Evolutionary conservation across 2,888 invertebrate species (phyloP), one percentile per base, ranked within the genome.

Genomic region (Prionchulus punctatus): DNA sequence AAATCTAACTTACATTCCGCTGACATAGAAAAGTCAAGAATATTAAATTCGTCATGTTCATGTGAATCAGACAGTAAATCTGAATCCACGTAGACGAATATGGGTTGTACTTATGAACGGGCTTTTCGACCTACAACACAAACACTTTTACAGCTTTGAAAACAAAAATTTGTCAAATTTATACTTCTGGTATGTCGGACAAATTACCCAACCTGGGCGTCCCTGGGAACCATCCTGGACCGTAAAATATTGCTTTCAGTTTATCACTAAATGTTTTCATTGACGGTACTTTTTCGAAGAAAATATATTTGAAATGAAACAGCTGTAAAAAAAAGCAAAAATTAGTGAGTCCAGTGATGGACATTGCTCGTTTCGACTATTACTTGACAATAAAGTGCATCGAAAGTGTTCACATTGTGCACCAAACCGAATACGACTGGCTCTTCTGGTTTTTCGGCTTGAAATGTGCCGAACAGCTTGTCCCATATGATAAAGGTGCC

Each of bases 401-500:
- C 84, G 74, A 86, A 86, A 0, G 84, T 82, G 2, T 82, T 81
- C 60, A 85, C 80, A 7, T 21, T 49, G 69, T 82, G 82, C 1
- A 86, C 85, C 21, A 88, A 76, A 0, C 90, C 90, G 67, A 87
- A 90, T 28, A 86, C 79, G 30, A 88, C 84, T 12, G 67, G 67
- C 65, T 85, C 80, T 62, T 84, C 79, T 55, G 81, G 79, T 0
- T 78, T 75, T 71, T 87, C 87, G 1, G 81, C 79, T 60, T 79
- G 80, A 73, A 87, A 90, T 2, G 87, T 88, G 68, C 74, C 72
- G 66, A 77, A 77, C 60, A 76, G 60, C 59, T 71, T 64, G 62
- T 76, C 76, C 89, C 90, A 91, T 64, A 91, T 80, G 63, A 91
- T 91, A 3, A 91, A 78, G 0, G 86, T 82, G 0, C 89, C 90